Conservation (phyloP, 2,797 vertebrate species). For the Tokudaia tokunoshimensis region DNA sequence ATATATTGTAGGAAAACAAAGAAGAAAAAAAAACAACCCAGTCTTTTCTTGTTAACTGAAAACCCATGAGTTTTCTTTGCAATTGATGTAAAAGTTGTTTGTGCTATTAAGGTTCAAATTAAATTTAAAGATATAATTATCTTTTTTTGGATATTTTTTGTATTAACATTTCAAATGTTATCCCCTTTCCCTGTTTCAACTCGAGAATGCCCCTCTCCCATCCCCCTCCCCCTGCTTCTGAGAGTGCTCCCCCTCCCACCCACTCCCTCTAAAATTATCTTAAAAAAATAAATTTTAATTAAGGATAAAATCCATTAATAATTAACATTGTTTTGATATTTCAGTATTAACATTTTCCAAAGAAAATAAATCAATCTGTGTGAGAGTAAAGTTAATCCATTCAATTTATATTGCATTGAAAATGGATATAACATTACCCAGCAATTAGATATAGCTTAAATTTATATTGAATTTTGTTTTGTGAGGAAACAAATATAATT, state of each 20-base stretch:
- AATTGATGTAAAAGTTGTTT: conserved; percentile 28
- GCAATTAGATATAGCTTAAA: conserved; percentile 26
- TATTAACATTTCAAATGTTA: too few relatives aligned
- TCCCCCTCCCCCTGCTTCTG: too few relatives aligned
- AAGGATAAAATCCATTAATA: conserved; percentile 70
- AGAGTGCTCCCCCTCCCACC: too few relatives aligned
- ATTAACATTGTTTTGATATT: conserved; percentile 71
- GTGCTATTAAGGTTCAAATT: conserved; percentile 48
- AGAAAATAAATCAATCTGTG: conserved; percentile 56
- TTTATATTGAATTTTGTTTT: conserved; percentile 69
- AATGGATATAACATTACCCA: neutral
- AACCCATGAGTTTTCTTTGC: conserved; percentile 3
- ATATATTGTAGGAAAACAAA: neutral
- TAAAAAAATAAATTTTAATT: conserved; percentile 60
- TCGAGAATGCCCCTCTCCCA: too few relatives aligned
- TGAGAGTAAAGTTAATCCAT: conserved; percentile 62
- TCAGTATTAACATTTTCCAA: conserved; percentile 59
- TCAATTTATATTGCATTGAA: conserved; percentile 61
- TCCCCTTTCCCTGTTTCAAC: too few relatives aligned
- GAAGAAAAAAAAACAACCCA: too few relatives aligned
- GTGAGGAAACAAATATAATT: conserved; percentile 15
- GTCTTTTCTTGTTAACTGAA: neutral
- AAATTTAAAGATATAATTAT: conserved; percentile 63
- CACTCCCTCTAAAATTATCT: too few relatives aligned
- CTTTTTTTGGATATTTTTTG: too few relatives aligned